phyloP scores from a whole-genome alignment of 2,797 vertebrate species.

The Thunnus albacares region DNA sequence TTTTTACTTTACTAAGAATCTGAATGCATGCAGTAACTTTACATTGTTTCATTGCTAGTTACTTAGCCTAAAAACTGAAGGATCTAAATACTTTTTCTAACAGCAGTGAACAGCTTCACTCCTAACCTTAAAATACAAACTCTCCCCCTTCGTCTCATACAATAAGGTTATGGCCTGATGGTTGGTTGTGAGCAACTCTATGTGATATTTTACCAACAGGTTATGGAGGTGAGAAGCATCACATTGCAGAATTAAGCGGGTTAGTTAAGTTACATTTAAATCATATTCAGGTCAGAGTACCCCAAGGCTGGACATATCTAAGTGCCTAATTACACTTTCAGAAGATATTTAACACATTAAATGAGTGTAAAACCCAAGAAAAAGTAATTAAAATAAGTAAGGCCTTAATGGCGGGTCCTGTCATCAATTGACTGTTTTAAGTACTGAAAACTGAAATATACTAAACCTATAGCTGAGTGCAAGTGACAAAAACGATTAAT shows the following conservation, averaged over 20 bases:
- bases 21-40: too few species aligned
- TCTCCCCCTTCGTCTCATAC: not conserved
- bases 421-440: not conserved
- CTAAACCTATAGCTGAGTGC: too few species aligned
- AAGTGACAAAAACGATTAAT: not conserved
- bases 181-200: conserved; percentile 26
- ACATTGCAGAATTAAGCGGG: too few species aligned
- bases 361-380: not conserved
- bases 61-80: too few species aligned
- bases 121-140: conserved; percentile 15
- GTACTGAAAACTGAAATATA: not conserved
- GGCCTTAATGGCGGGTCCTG: not conserved
- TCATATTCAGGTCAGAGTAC: not conserved
- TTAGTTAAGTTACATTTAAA: not conserved
- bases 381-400: too few species aligned
- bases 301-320: too few species aligned
- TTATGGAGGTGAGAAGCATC: too few species aligned
- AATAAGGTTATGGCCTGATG: conserved; percentile 17
- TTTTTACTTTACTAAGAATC: too few species aligned
- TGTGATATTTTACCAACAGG: not conserved
- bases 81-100: not conserved
- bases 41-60: not conserved
- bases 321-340: not conserved
- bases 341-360: conserved; percentile 1
- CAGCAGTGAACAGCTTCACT: not conserved